Conservation (phyloP, 2,888 invertebrate genomes). For the Drosophila austrosaltans region DNA sequence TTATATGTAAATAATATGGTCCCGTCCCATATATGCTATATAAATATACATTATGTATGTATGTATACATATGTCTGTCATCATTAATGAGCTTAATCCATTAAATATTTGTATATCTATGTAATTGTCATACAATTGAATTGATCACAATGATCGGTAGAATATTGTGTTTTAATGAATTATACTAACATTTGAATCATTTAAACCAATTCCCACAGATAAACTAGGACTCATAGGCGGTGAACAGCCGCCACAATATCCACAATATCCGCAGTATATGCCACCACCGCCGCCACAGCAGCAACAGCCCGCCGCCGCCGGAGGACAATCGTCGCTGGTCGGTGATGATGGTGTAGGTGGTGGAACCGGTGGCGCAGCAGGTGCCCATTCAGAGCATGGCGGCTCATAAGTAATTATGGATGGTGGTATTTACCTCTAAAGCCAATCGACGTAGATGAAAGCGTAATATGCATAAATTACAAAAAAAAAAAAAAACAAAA, state of each 20-base stretch:
- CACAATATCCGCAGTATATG: conserved; percentile 84
- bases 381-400: conserved; percentile 47
- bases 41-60: conserved; percentile 30
- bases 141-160: conserved; percentile 3
- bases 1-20: conserved; percentile 27
- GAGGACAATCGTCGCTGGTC: conserved; percentile 83
- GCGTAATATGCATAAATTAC: conserved; percentile 24
- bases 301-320: conserved; percentile 85
- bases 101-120: conserved; percentile 57
- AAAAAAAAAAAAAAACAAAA: conserved; percentile 27
- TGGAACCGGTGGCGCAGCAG: conserved; percentile 47
- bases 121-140: conserved; percentile 56
- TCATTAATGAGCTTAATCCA: conserved; percentile 52
- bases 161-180: background rate
- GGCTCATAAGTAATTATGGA: conserved; percentile 68
- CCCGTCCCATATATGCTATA: conserved; percentile 20
- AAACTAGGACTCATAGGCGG: conserved; percentile 83
- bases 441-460: conserved; percentile 47
- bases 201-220: conserved; percentile 58
- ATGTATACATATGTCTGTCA: conserved; percentile 24
- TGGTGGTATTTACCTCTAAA: conserved; percentile 51
- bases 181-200: background rate
- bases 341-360: conserved; percentile 65
- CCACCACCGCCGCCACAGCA: conserved; percentile 85
- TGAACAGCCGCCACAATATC: conserved; percentile 82